Evolutionary conservation across 2,797 vertebrate species (phyloP).

Genomic region (Anas acuta): DNA sequence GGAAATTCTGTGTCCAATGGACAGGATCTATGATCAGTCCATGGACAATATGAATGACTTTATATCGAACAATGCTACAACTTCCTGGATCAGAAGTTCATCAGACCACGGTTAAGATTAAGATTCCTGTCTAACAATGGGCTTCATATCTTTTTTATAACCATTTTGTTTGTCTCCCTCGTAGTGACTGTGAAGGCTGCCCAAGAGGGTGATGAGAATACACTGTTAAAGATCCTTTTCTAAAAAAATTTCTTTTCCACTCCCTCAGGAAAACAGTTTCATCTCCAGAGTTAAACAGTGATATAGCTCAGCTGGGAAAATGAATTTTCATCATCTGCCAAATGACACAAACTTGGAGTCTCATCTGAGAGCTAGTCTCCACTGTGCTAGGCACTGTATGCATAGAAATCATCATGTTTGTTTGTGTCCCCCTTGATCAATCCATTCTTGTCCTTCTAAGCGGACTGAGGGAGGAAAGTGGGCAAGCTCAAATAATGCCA

Average conservation of each 20-base stretch:
- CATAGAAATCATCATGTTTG: background rate
- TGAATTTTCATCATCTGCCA: background rate
- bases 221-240: background rate
- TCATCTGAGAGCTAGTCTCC: background rate
- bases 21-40: accelerated
- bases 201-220: background rate
- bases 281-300: background rate
- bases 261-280: background rate
- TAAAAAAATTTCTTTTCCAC: background rate
- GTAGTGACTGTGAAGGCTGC: background rate
- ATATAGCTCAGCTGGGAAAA: background rate
- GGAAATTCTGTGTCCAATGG: background rate
- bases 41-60: background rate
- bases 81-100: background rate
- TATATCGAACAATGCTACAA: background rate
- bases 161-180: background rate
- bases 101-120: background rate
- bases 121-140: background rate
- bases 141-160: background rate
- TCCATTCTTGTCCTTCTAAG: background rate
- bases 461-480: background rate
- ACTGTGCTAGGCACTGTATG: background rate
- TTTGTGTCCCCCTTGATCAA: background rate
- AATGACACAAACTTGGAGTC: background rate
- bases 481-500: background rate